Percentiles rank a stretch among this genome's conserved stretches.
Conservation (phyloP, 2,113 vertebrate species). For the Uropsilus gracilis region DNA sequence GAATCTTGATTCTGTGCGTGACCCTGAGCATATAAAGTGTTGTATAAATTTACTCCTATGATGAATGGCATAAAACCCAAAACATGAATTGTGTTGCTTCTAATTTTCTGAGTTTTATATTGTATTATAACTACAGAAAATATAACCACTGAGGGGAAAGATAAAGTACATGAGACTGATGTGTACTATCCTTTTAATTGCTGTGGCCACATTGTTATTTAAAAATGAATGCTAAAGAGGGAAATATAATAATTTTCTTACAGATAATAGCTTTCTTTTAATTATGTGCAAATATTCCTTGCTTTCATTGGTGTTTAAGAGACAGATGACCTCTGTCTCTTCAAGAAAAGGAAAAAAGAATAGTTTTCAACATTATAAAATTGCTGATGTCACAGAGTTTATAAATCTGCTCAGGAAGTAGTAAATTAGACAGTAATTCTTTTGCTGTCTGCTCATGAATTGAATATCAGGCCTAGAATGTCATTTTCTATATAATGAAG, state of each 20-base stretch:
- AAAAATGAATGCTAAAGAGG: neutral
- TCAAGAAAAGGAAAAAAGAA: neutral
- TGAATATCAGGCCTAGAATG: constrained; percentile 6
- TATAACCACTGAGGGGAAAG: neutral
- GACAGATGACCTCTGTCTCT: neutral
- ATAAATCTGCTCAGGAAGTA: neutral
- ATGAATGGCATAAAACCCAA: neutral
- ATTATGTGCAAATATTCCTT: neutral
- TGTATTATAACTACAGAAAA: neutral
- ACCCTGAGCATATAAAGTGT: neutral
- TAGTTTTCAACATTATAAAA: constrained; percentile 1
- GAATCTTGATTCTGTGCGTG: no score
- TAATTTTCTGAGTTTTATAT: neutral
- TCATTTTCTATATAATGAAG: constrained; percentile 1
- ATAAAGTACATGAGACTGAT: neutral
- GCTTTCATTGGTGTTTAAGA: neutral
- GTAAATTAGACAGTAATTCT: neutral
- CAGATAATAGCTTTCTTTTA: neutral
- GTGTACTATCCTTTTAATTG: neutral
- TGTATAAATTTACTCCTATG: neutral
- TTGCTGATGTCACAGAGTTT: neutral
- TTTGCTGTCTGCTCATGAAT: neutral
- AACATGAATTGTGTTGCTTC: neutral
- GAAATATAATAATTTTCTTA: neutral
- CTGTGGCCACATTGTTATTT: neutral